A percentile compares a stretch with the other conserved stretches of the same genome.
Conservation (phyloP, 2,113 vertebrate species). For the Sinocyclocheilus rhinocerous region DNA sequence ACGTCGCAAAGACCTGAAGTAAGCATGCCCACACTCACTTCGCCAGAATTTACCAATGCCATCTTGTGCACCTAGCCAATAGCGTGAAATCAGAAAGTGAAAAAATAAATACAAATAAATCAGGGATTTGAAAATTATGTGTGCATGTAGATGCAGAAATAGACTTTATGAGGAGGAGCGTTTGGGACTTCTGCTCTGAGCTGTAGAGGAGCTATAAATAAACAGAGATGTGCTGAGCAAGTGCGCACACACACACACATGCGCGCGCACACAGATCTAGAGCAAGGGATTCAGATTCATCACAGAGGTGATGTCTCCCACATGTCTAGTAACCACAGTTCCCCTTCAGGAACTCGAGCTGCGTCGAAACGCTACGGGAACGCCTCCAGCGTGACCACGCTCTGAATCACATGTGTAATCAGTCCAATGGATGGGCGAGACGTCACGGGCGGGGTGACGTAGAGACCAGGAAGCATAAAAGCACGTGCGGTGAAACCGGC, state of each 20-base stretch:
- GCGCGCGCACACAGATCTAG: conserved; percentile 34
- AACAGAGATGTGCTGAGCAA: conserved; percentile 40
- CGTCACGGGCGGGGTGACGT: too few species aligned
- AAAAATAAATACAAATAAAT: background rate
- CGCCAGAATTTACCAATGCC: too few species aligned
- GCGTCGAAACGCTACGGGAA: too few species aligned
- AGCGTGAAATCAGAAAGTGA: background rate
- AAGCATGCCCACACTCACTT: too few species aligned
- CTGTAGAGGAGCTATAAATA: conserved; percentile 55
- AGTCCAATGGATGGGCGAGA: too few species aligned
- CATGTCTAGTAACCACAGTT: conserved; percentile 47
- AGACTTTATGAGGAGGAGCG: conserved; percentile 19
- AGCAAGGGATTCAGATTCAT: conserved; percentile 56
- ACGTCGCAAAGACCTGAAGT: too few species aligned
- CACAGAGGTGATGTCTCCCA: conserved; percentile 50
- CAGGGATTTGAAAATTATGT: conserved; percentile 13
- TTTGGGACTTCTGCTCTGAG: conserved; percentile 47
- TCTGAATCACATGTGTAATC: too few species aligned
- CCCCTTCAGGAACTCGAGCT: too few species aligned
- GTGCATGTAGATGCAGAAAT: conserved; percentile 15
- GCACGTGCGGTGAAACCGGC: too few species aligned
- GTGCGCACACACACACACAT: conserved; percentile 4
- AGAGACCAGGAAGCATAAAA: too few species aligned
- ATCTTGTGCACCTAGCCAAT: too few species aligned
- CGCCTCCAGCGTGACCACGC: too few species aligned